Evolutionary conservation across 2,797 vertebrate genomes (phyloP).

Genomic region (Falco concolor): DNA sequence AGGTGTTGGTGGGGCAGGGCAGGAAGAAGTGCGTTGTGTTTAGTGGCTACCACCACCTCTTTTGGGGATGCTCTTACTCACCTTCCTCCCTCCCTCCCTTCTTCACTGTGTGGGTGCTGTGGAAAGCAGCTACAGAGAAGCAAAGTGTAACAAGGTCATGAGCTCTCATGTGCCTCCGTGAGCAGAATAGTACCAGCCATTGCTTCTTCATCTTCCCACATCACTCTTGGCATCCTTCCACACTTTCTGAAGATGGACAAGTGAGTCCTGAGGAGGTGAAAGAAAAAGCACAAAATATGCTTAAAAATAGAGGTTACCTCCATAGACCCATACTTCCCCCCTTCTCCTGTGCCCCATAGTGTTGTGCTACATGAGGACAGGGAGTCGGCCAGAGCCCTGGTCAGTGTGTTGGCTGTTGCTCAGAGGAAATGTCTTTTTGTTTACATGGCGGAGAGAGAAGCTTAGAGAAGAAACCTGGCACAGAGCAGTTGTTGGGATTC

Average conservation of each 20-base stretch:
- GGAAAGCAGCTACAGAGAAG: slow-evolving; percentile 5
- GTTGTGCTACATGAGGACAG: neutral
- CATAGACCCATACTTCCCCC: neutral
- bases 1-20: neutral
- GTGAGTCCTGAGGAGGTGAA: neutral
- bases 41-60: neutral
- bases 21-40: neutral
- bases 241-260: neutral
- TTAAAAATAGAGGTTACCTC: neutral
- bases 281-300: neutral
- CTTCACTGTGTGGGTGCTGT: neutral
- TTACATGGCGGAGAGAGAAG: slow-evolving; percentile 57
- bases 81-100: neutral
- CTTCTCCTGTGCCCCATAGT: neutral
- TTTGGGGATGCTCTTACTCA: neutral
- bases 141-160: neutral
- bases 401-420: neutral
- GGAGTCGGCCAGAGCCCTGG: neutral
- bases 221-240: neutral
- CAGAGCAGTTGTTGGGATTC: slow-evolving; percentile 76
- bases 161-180: neutral
- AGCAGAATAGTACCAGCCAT: neutral
- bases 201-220: neutral
- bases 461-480: slow-evolving; percentile 74
- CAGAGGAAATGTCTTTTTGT: slow-evolving; percentile 59